A percentile compares a stretch with the other conserved stretches of the same genome.
phyloP scores from a whole-genome alignment of 2,888 invertebrate species.

The Cryptocephalus primarius region DNA sequence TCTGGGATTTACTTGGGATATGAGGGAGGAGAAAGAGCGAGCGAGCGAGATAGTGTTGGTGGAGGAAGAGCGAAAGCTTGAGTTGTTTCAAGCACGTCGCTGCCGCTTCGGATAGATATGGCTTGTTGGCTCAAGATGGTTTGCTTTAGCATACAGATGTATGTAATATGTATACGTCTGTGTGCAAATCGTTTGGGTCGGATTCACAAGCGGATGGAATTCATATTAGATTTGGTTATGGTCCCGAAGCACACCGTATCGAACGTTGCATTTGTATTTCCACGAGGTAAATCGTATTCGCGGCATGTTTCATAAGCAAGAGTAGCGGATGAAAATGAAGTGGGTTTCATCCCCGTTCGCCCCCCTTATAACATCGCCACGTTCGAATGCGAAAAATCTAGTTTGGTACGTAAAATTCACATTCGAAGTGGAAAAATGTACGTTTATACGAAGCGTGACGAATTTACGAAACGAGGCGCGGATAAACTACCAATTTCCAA shows the following conservation, averaged over 20 bases:
- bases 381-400: too few relatives aligned
- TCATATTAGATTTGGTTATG: neutral
- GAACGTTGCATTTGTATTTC: neutral
- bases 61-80: neutral
- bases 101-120: constrained; percentile 1
- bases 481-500: too few relatives aligned
- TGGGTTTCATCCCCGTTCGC: too few relatives aligned
- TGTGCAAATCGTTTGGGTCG: neutral
- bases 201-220: neutral
- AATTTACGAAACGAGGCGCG: too few relatives aligned
- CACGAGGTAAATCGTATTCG: neutral
- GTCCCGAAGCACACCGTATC: neutral
- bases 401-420: too few relatives aligned
- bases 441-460: too few relatives aligned
- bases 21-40: too few relatives aligned
- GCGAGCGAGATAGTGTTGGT: too few relatives aligned
- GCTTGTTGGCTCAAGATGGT: constrained; percentile 31
- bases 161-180: constrained; percentile 28
- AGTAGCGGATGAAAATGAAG: too few relatives aligned
- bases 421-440: too few relatives aligned
- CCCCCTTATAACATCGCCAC: too few relatives aligned
- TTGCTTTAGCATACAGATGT: constrained; percentile 34
- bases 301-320: neutral
- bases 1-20: too few relatives aligned
- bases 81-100: neutral